Conservation (phyloP, 1,140 invertebrate genomes). For the Drosophila bocqueti region DNA sequence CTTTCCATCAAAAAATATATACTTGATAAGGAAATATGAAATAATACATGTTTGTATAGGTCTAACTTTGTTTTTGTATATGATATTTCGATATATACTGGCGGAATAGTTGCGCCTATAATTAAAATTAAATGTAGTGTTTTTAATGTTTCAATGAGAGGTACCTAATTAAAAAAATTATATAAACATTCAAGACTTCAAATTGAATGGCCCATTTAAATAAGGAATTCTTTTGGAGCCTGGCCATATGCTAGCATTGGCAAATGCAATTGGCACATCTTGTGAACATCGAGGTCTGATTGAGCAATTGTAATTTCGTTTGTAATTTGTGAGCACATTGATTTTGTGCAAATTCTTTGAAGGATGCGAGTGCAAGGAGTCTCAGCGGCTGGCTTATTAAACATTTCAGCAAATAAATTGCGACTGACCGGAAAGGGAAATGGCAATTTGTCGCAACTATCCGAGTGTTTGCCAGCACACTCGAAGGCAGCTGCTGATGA, state of each 20-base stretch:
- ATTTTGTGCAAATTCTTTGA: constrained; percentile 51
- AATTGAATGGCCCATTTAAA: neutral
- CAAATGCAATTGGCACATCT: constrained; percentile 35
- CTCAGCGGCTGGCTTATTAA: constrained; percentile 39
- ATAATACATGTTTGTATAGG: no score
- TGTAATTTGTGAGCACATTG: constrained; percentile 57
- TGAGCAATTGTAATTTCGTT: constrained; percentile 47
- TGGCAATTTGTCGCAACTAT: constrained; percentile 57
- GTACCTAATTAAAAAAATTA: no score
- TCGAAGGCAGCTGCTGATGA: constrained; percentile 22
- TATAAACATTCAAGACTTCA: neutral
- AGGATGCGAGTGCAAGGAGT: constrained; percentile 13
- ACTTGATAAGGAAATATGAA: no score
- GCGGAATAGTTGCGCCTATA: no score
- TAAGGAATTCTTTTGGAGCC: no score
- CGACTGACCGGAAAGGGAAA: constrained; percentile 27
- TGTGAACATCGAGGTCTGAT: constrained; percentile 11
- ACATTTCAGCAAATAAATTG: constrained; percentile 59
- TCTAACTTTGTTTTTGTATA: no score
- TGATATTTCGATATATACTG: no score
- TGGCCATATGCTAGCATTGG: constrained; percentile 22
- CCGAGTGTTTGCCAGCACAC: constrained; percentile 19
- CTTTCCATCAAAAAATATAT: no score
- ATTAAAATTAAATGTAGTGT: no score
- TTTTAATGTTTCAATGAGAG: no score